Evolutionary conservation across 2,797 vertebrate genomes (phyloP).

Genomic region (Oreochromis grahami): DNA sequence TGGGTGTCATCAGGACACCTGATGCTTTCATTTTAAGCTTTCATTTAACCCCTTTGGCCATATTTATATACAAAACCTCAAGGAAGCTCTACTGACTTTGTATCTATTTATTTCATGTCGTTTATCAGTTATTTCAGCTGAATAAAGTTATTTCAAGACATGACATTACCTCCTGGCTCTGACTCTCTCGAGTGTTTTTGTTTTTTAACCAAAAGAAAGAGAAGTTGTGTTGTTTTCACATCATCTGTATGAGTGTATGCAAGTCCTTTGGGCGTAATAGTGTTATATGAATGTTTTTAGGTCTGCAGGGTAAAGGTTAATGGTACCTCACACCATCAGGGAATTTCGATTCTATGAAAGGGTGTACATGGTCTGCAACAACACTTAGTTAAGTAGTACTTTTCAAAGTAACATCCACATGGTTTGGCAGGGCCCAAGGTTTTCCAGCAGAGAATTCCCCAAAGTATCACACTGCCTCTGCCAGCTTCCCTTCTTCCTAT

Average conservation of each 20-base stretch:
- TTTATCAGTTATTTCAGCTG: not conserved
- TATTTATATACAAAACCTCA: not conserved
- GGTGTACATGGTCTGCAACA: not conserved
- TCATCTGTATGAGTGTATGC: not conserved
- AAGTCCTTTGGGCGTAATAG: not conserved
- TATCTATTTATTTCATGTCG: not conserved
- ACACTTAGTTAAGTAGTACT: not conserved
- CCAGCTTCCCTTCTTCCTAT: not conserved
- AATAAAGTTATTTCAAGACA: not conserved
- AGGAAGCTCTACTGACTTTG: not conserved
- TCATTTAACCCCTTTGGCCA: not conserved
- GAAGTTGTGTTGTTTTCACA: not conserved
- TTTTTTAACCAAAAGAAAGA: not conserved
- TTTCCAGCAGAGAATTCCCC: not conserved
- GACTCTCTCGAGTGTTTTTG: not conserved
- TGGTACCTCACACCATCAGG: not conserved
- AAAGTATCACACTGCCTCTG: not conserved
- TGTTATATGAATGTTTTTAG: not conserved
- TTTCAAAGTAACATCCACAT: not conserved
- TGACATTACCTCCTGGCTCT: not conserved
- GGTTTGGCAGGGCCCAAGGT: not conserved
- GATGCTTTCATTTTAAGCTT: no score
- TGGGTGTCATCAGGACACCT: no score
- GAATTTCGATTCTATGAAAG: not conserved
- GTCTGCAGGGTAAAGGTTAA: not conserved